Conservation (phyloP, 2,888 invertebrate species). For the Noctua fimbriata region DNA sequence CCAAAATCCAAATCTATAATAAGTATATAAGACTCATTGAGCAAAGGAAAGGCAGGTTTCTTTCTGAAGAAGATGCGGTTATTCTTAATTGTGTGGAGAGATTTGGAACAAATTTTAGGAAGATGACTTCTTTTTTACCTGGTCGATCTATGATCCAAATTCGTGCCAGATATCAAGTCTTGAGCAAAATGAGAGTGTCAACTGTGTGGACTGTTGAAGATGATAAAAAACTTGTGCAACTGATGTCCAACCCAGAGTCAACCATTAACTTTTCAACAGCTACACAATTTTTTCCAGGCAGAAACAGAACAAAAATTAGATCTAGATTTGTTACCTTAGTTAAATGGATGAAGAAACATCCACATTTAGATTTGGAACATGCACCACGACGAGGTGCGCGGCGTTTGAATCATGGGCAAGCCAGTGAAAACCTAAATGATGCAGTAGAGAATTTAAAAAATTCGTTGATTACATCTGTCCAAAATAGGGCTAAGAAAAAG, state of each 20-base stretch:
- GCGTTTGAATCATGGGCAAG: slow-evolving; percentile 76
- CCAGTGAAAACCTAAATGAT: slow-evolving; percentile 75
- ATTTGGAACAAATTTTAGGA: slow-evolving; percentile 91
- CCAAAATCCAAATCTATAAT: slow-evolving; percentile 92
- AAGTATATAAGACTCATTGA: slow-evolving; percentile 85
- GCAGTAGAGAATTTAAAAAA: slow-evolving; percentile 82
- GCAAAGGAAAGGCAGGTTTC: slow-evolving; percentile 91
- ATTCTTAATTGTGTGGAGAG: slow-evolving; percentile 91
- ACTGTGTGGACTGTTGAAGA: slow-evolving; percentile 91
- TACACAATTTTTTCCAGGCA: slow-evolving; percentile 87
- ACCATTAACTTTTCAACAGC: slow-evolving; percentile 83
- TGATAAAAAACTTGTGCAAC: slow-evolving; percentile 90
- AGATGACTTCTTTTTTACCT: slow-evolving; percentile 90
- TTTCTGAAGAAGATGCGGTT: slow-evolving; percentile 92
- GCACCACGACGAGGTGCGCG: slow-evolving; percentile 84
- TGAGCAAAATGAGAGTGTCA: slow-evolving; percentile 83
- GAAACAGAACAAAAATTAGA: slow-evolving; percentile 90
- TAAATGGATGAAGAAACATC: slow-evolving; percentile 88
- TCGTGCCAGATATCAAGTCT: slow-evolving; percentile 90
- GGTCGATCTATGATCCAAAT: slow-evolving; percentile 91
- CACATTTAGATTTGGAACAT: slow-evolving; percentile 77
- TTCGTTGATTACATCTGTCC: slow-evolving; percentile 76
- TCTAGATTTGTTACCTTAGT: slow-evolving; percentile 90
- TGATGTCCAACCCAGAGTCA: slow-evolving; percentile 87
- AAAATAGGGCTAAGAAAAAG: slow-evolving; percentile 67